Conservation (phyloP, 2,888 invertebrate species). For the Escarpia spicata region DNA sequence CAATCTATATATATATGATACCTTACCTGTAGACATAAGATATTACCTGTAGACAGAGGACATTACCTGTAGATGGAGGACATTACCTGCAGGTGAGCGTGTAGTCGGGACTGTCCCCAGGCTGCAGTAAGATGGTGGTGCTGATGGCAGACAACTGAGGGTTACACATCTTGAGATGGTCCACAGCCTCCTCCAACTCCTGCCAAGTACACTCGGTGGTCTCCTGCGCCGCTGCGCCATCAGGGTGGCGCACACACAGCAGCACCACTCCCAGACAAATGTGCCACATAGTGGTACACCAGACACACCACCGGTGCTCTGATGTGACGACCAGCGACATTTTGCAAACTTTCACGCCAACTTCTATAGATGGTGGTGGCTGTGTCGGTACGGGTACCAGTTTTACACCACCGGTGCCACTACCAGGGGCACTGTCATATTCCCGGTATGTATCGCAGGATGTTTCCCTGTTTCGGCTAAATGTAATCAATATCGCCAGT, state of each 20-base stretch:
- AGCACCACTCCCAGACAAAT: not conserved
- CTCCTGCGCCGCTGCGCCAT: not conserved
- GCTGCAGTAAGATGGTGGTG: not conserved
- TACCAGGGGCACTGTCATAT: not conserved
- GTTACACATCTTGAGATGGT: not conserved
- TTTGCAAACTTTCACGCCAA: not conserved
- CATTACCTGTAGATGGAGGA: not conserved
- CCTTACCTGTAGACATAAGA: not conserved
- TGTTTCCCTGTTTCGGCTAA: not conserved
- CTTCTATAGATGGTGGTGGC: not conserved
- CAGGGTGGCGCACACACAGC: not conserved
- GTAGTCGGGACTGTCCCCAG: not conserved
- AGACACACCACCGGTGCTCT: not conserved
- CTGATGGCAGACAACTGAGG: not conserved
- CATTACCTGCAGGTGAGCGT: not conserved
- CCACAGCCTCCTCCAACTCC: not conserved
- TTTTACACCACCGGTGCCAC: not conserved
- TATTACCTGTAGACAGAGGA: not conserved
- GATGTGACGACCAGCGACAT: not conserved
- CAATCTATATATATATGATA: too few relatives aligned
- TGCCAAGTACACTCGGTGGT: not conserved
- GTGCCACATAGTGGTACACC: not conserved
- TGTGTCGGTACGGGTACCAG: not conserved
- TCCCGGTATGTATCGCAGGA: not conserved
- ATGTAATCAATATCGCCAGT: not conserved